These are phyloP conservation scores for Hydractinia echinata DNA, from an alignment of 30 jellyfish, hydroid and myxozoan genomes.

Conservation along the genomic window DNA sequence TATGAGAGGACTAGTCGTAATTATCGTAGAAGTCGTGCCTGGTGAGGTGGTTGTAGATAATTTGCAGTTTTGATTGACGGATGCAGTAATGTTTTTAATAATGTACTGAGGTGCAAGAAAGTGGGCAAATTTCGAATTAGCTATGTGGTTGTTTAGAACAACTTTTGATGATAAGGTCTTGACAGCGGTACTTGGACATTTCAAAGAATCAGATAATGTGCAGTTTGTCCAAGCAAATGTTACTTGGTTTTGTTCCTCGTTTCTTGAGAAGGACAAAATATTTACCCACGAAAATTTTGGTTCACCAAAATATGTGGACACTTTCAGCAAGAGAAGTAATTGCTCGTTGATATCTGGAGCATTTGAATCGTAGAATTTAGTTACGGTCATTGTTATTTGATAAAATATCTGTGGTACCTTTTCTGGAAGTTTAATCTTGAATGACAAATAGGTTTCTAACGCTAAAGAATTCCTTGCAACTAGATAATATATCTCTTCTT, in stretches of 20 bases:
- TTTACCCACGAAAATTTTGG: constrained; percentile 30
- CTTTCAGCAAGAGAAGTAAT: constrained; percentile 41
- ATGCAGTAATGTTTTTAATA: constrained; percentile 31
- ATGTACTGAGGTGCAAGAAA: constrained; percentile 62
- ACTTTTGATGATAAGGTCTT: constrained; percentile 44
- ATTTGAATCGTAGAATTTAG: constrained; percentile 32
- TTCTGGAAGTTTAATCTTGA: constrained; percentile 48
- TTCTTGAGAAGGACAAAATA: constrained; percentile 39
- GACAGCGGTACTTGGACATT: constrained; percentile 52
- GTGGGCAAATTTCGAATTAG: constrained; percentile 40
- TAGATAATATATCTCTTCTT: constrained; percentile 21
- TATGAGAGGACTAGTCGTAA: constrained; percentile 37
- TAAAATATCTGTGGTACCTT: constrained; percentile 50
- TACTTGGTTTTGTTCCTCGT: constrained; percentile 26
- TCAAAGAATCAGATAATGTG: constrained; percentile 36
- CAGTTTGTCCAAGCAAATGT: constrained; percentile 89
- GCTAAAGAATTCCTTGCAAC: constrained; percentile 71
- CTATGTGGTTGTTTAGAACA: constrained; percentile 40
- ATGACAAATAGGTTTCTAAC: constrained; percentile 19
- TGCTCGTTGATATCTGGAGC: constrained; percentile 69
- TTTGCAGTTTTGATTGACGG: constrained; percentile 40
- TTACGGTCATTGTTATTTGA: constrained; percentile 49
- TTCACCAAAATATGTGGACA: constrained; percentile 54
- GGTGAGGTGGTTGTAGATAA: constrained; percentile 7
- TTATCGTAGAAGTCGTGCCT: constrained; percentile 24